Evolutionary conservation across 2,888 invertebrate species (phyloP), one percentile per base, ranked within the genome.

Genomic region (Scaeva pyrastri): DNA sequence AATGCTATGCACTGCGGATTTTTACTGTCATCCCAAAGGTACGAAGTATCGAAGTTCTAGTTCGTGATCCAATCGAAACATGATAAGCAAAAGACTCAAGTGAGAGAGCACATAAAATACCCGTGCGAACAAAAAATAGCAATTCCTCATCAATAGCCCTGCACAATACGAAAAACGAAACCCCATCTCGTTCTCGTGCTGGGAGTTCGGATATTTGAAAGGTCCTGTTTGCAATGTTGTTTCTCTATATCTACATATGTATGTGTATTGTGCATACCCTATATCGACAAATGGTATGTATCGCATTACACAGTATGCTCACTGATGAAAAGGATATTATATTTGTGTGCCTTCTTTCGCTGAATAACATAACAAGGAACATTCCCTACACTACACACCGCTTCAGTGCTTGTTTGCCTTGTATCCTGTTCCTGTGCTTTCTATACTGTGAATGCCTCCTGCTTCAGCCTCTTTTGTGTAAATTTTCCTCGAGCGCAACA

Each of bases 1-100:
- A 60, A 62, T 68, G 52, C 23, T 31, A 36, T 31, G 31, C n/a
- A 45, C 45, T 64, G 26, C 60, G 36, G 48, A 48, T 73, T 71
- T 52, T 60, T 11, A 1, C 62, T 39, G 12, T 58, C 39, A 39
- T 74, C 62, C 45, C 55, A 45, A 70, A 74, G 79, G 56, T 79
- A 70, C 36, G 62, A 41, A 41, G 50, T 43, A 80, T 66, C 62
- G 41, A 12, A 64, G 68, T 12, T 50, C 62, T 80, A 70, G 79
- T 74, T 84, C 80, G 79, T 75, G 58, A 84, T 75, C 80, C 71
- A 71, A 64, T 84, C 45, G 71, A 60, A 84, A 75, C 71, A 75
- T 75, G 84, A 75, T 84, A 80, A 84, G 71, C 84, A 50, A 73
- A 55, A 55, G 70, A 52, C 74, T 56, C 43, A 52, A 78, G 68